Evolutionary conservation across 64 coral and sea anemone genomes (phyloP).

Genomic region (Stichodactyla mertensii): DNA sequence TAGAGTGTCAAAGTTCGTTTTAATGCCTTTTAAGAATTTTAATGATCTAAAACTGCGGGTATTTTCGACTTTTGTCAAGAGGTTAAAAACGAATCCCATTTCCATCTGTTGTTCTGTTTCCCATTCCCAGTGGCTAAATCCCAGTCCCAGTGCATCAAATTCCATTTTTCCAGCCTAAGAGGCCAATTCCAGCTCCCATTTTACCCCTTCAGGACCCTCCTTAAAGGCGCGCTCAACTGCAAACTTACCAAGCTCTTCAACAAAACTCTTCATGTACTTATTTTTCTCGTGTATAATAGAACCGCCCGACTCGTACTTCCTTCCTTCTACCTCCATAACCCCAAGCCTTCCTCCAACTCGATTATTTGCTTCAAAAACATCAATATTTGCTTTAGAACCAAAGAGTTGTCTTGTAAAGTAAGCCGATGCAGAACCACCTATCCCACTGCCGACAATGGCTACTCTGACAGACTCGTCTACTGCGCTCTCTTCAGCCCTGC

Average conservation of each 20-base stretch:
- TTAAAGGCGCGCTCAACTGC: too few relatives aligned
- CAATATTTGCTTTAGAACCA: constrained; percentile 63
- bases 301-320: constrained; percentile 79
- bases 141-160: too few relatives aligned
- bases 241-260: constrained; percentile 72
- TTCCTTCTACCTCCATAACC: constrained; percentile 65
- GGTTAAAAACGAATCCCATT: too few relatives aligned
- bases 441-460: constrained; percentile 75
- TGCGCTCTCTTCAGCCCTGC: constrained; percentile 25
- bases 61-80: too few relatives aligned
- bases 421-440: constrained; percentile 59
- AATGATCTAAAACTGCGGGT: too few relatives aligned
- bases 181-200: too few relatives aligned
- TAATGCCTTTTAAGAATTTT: too few relatives aligned
- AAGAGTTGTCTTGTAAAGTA: constrained; percentile 76
- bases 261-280: constrained; percentile 81
- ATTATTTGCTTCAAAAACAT: constrained; percentile 76
- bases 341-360: constrained; percentile 77
- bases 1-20: too few relatives aligned
- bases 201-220: too few relatives aligned
- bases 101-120: too few relatives aligned
- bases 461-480: constrained; percentile 13
- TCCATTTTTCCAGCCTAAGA: too few relatives aligned
- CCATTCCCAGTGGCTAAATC: too few relatives aligned
- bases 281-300: constrained; percentile 80